Evolutionary conservation across 1,140 invertebrate genomes (phyloP).

Genomic region (Asbolus verrucosus): DNA sequence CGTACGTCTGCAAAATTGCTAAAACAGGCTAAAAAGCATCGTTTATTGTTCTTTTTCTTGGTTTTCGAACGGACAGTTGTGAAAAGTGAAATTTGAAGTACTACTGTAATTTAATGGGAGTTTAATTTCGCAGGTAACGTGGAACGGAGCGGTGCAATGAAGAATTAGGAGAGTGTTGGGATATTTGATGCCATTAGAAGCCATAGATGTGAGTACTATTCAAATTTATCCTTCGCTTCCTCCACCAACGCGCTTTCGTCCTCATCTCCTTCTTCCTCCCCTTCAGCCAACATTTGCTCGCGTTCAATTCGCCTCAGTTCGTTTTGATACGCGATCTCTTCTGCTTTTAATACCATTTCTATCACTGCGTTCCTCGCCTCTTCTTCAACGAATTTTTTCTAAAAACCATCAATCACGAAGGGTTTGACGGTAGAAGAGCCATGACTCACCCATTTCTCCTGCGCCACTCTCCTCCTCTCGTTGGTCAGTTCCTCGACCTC

Average conservation of each 20-base stretch:
- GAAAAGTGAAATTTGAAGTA: constrained; percentile 1
- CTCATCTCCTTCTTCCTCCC: constrained; percentile 51
- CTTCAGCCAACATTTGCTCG: constrained; percentile 38
- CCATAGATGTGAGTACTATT: constrained; percentile 5
- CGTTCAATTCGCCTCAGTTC: constrained; percentile 57
- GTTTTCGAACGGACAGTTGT: background rate
- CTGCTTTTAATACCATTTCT: constrained; percentile 58
- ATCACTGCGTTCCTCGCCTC: constrained; percentile 58
- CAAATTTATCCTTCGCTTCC: constrained; percentile 27
- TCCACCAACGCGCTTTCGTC: background rate
- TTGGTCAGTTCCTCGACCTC: constrained; percentile 57
- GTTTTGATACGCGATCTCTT: constrained; percentile 55
- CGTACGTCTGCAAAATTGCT: background rate
- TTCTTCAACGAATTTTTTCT: constrained; percentile 58
- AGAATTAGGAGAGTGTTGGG: background rate
- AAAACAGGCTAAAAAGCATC: background rate
- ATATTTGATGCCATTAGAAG: background rate
- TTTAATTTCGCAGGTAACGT: constrained; percentile 20
- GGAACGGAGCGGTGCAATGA: background rate
- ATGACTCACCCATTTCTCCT: constrained; percentile 57
- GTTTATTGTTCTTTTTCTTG: background rate
- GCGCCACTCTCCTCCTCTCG: constrained; percentile 56
- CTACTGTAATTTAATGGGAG: background rate
- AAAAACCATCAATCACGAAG: constrained; percentile 23
- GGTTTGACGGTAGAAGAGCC: background rate